These are phyloP conservation scores for Nyleta sp. DNA, from an alignment of 2,888 invertebrate species.

Conservation along the genomic window DNA sequence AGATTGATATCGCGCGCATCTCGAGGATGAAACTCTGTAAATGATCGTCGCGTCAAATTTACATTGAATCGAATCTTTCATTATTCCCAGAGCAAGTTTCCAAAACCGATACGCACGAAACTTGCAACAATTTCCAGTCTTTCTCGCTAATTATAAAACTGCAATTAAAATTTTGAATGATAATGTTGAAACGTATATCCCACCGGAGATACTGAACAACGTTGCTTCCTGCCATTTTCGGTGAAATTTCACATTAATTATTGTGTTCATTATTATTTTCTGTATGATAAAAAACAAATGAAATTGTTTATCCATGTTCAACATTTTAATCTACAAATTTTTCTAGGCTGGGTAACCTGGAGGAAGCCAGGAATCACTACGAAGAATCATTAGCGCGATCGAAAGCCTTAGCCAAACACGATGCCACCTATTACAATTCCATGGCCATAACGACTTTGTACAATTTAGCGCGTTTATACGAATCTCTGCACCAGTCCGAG, in stretches of 20 bases:
- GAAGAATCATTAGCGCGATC: slow-evolving; percentile 94
- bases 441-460: slow-evolving; percentile 97
- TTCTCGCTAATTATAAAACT: slow-evolving; percentile 95
- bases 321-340: too few relatives aligned
- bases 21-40: too few relatives aligned
- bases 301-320: too few relatives aligned
- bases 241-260: slow-evolving; percentile 72
- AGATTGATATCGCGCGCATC: too few relatives aligned
- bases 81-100: too few relatives aligned
- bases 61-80: too few relatives aligned
- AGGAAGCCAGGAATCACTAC: slow-evolving; percentile 92
- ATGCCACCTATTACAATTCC: too few relatives aligned
- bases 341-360: slow-evolving; percentile 91
- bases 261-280: not conserved
- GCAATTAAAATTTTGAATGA: slow-evolving; percentile 96
- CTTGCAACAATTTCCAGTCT: too few relatives aligned
- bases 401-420: too few relatives aligned
- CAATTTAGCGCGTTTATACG: slow-evolving; percentile 97
- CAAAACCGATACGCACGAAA: too few relatives aligned
- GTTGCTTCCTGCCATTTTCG: slow-evolving; percentile 96
- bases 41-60: too few relatives aligned
- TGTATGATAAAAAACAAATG: not conserved
- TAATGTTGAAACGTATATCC: slow-evolving; percentile 96
- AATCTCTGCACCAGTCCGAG: slow-evolving; percentile 95
- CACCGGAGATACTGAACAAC: slow-evolving; percentile 99